These are phyloP conservation scores for Leuciscus idus DNA, from an alignment of 2,113 vertebrate species.

Conservation along the genomic window DNA sequence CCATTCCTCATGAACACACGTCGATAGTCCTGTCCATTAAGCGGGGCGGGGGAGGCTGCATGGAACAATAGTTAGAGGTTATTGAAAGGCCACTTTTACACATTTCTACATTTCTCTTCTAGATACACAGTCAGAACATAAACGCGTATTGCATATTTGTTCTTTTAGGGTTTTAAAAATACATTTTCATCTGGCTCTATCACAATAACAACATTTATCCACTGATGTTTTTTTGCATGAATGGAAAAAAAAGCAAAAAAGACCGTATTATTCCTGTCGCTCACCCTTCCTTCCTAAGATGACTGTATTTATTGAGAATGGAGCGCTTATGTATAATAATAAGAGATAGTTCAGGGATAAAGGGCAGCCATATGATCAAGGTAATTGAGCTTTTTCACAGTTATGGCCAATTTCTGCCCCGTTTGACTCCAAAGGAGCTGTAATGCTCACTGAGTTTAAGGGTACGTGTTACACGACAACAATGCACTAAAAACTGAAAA, in stretches of 20 bases:
- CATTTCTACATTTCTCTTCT: not conserved
- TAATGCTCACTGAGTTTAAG: not conserved
- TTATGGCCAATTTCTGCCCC: not conserved
- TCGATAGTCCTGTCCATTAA: constrained; percentile 38
- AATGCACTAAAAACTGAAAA: not conserved
- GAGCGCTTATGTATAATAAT: not conserved
- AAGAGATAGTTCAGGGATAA: not conserved
- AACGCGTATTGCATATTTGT: not conserved
- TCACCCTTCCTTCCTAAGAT: not conserved
- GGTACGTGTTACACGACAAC: not conserved
- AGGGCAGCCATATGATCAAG: not conserved
- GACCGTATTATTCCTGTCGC: not conserved
- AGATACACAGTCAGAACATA: not conserved
- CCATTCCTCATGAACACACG: constrained; percentile 10
- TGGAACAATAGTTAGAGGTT: constrained; percentile 25
- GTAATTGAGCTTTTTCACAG: not conserved
- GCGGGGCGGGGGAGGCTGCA: not conserved
- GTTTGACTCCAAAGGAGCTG: not conserved
- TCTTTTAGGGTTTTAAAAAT: not conserved
- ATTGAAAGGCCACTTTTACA: constrained; percentile 17
- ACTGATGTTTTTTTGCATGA: not conserved
- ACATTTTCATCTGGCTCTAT: not conserved
- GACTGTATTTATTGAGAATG: not conserved
- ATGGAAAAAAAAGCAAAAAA: not conserved
- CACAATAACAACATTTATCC: not conserved